A percentile compares a stretch with the other conserved stretches of the same genome.
phyloP scores from a whole-genome alignment of 2,797 vertebrate species.

The Uromys caudimaculatus region DNA sequence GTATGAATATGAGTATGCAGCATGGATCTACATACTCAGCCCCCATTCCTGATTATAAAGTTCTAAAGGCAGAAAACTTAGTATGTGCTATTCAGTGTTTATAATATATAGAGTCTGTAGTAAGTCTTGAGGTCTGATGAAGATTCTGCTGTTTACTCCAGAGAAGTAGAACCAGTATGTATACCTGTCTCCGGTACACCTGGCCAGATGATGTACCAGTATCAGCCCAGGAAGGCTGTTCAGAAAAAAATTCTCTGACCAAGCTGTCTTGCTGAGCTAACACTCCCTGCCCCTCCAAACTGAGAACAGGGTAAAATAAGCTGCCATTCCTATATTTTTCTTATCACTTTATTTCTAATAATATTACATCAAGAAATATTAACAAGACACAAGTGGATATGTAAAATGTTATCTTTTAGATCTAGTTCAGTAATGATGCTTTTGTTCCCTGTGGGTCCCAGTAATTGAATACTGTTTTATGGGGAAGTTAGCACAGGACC shows the following conservation, averaged over 20 bases:
- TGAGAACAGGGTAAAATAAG: background rate
- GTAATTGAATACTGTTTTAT: background rate
- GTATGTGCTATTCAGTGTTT: background rate
- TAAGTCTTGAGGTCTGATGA: background rate
- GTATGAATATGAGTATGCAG: background rate
- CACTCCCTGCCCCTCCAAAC: background rate
- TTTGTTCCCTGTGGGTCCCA: background rate
- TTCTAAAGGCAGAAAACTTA: background rate
- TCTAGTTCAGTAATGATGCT: background rate
- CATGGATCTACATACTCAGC: background rate
- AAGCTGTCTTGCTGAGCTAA: background rate
- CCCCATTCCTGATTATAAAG: background rate
- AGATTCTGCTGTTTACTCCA: background rate
- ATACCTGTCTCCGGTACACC: background rate
- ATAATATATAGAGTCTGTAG: background rate
- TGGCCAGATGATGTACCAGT: background rate
- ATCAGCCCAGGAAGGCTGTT: background rate
- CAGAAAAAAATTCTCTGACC: background rate
- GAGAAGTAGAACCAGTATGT: accelerated
- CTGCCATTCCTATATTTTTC: background rate
- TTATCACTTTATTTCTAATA: background rate
- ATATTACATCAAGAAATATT: background rate
- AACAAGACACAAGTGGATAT: background rate
- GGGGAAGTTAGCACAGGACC: background rate
- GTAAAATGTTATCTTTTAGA: background rate